Evolutionary conservation across 2,113 vertebrate species (phyloP).

Genomic region (Corythornis vintsioides): DNA sequence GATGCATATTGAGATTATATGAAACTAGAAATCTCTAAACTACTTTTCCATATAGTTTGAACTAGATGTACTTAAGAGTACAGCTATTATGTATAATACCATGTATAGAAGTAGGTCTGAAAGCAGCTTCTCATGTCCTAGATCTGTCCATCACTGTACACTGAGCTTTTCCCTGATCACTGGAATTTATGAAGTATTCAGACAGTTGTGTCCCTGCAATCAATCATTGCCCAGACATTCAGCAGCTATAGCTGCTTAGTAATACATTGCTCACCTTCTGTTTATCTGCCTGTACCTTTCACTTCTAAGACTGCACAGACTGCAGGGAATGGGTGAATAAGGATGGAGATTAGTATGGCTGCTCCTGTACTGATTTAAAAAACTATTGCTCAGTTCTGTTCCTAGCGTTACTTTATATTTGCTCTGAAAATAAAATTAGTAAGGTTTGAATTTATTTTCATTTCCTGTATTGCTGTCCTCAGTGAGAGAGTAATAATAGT

Average conservation of each 20-base stretch:
- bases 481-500: neutral
- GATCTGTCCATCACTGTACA: neutral
- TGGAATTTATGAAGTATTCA: neutral
- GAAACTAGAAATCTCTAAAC: neutral
- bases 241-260: neutral
- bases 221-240: neutral
- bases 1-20: neutral
- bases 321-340: neutral
- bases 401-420: neutral
- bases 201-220: neutral
- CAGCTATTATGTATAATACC: accelerated
- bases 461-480: neutral
- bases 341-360: neutral
- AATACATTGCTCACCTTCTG: neutral
- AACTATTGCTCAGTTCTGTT: neutral
- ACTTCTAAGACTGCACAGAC: neutral
- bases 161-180: neutral
- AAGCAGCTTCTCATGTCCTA: neutral
- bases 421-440: neutral
- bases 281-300: neutral
- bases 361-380: neutral
- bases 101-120: neutral
- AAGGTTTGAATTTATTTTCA: constrained; percentile 1
- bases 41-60: neutral
- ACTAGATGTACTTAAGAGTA: neutral